Evolutionary conservation across 2,888 invertebrate species (phyloP), one percentile per base, ranked within the genome.

Genomic region (Microdon myrmicae): DNA sequence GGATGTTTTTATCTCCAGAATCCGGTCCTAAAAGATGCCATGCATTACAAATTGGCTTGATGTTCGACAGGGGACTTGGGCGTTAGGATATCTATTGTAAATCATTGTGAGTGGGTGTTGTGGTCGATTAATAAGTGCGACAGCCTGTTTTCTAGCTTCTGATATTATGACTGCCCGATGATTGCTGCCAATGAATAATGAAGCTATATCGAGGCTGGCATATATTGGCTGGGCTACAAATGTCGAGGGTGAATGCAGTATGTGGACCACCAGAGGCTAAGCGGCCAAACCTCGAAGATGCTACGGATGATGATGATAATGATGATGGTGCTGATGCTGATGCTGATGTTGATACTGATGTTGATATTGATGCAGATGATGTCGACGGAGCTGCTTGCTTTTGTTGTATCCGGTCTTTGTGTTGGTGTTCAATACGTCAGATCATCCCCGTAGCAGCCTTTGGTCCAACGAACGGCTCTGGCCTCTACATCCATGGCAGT

Each of bases 141-240:
- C 32, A 47, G 45, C 31, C 16, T 37, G 22, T 53, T 58, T 43
- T 64, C 64, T 64, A 64, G 64, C 64, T 64, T 64, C 64, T 64
- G 64, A 64, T 64, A 64, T 64, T 64, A 64, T 64, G 64, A 58
- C 56, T 64, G 64, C 43, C 64, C 64, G 56, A 64, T 64, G 64
- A 64, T 64, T 64, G 58, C 64, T 58, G 58, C 64, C 64, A 64
- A 56, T 64, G 64, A 64, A 64, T 64, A 64, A 64, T 58, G 58
- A 56, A 38, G 51, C 53, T 31, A 56, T 55, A 41, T n/a, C 51
- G 34, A 19, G 32, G 48, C 54, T 37, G 48, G 37, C 41, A 25
- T 29, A 29, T 14, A 8, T 4, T 19, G 32, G 25, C 31, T 20
- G 35, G 10, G 7, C 28, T 32, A 22, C 17, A 23, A 23, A 22